Base-by-base conservation (phyloP, 2,113 vertebrate genomes). In the Micromys minutus region DNA sequence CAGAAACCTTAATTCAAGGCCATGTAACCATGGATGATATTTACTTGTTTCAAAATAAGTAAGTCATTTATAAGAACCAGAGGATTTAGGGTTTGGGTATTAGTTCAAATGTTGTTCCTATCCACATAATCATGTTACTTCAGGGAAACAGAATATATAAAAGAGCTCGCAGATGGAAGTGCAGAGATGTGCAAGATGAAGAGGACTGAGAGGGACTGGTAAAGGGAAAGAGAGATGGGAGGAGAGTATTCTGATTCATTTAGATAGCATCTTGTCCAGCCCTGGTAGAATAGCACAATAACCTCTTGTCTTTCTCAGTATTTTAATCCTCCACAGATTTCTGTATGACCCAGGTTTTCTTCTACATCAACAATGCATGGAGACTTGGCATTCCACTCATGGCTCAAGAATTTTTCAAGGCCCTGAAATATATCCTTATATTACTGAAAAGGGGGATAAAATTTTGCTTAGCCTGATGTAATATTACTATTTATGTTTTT, bases 361-460 rank as follows among this genome's bases (percentile, higher is more conserved):
- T 90, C 61, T 59, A 75, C 9, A 76, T 93, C n/a, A 63, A 77
- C 52, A 95, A 57, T 65, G 76, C 65, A 52, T 34, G 42, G 31
- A 81, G 22, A 89, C 31, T 45, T 89, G 86, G 71, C 0, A 0
- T 77, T 92, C 52, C n/a, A 87, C 42, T 19, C 57, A 22, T 80
- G 39, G 34, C 22, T 91, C 71, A 93, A 65, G 31, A 91, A 85
- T 6, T 52, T 67, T 90, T 92, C 34, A 95, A 92, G 21, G 45
- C 52, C 86, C 91, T 95, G 15, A 97, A 92, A 31, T 90, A 61
- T 7, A 31, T 86, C 84, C 72, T 95, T 93, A 89, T 93, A 91
- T 77, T 91, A 57, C 67, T 24, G 81, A 69, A 63, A 59, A 95
- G 65, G 75, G 5, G 85, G n/a, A n/a, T 57, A 87, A 79, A 95